Evolutionary conservation across 2,113 vertebrate genomes (phyloP).

Genomic region (Platycercus adscitus): DNA sequence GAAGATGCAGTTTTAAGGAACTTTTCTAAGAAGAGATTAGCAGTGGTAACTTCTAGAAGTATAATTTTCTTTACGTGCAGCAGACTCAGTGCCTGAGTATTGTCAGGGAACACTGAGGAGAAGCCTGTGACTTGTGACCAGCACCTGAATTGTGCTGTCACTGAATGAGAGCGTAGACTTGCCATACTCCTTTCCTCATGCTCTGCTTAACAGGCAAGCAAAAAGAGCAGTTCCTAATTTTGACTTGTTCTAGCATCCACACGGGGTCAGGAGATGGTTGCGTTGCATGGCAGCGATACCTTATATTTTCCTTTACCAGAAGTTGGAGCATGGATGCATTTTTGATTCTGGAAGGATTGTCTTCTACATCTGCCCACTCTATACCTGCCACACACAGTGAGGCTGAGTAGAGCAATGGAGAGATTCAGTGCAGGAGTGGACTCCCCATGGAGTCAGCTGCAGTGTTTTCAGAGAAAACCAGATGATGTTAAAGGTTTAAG

Average conservation of each 20-base stretch:
- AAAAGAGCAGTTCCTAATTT: not conserved
- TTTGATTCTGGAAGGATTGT: not conserved
- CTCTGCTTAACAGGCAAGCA: not conserved
- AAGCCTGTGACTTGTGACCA: not conserved
- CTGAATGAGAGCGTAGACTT: not conserved
- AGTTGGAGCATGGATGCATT: not conserved
- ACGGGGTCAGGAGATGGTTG: not conserved
- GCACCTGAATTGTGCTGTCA: not conserved
- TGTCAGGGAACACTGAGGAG: not conserved
- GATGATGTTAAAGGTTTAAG: not conserved
- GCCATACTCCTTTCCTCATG: not conserved
- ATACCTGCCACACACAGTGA: not conserved
- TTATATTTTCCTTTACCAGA: not conserved
- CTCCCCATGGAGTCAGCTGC: not conserved
- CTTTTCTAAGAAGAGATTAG: not conserved
- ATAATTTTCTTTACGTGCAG: not conserved
- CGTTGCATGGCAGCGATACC: accelerated
- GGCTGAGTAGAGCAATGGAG: not conserved
- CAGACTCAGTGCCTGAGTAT: not conserved
- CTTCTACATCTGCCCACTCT: not conserved
- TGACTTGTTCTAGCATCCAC: not conserved
- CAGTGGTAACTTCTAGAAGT: not conserved
- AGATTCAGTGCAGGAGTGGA: not conserved
- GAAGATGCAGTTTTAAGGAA: slow-evolving; percentile 3
- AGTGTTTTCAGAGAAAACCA: not conserved